Evolutionary conservation across 1,140 invertebrate genomes (phyloP), one percentile per base, ranked within the genome.

Genomic region (Pararge aegeria): DNA sequence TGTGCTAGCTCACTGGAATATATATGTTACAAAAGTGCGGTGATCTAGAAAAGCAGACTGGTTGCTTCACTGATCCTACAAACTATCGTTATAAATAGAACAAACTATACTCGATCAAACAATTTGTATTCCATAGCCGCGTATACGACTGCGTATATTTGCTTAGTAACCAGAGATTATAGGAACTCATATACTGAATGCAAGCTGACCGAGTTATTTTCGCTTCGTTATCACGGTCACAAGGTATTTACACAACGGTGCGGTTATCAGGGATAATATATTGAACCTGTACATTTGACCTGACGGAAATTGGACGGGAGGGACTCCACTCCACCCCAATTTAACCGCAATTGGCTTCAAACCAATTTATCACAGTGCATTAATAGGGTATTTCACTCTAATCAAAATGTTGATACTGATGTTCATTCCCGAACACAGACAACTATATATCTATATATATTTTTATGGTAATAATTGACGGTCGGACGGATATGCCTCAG

Each of bases 181-280:
- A 63, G 53, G 13, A 29, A 38, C 42, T 56, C 40, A 56, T 56
- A 16, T 2, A 5, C 7, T 7, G 29, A 42, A 56, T 48, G 44
- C 38, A 52, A 6, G 6, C 49, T 59, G 56, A 71, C 66, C 67
- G 73, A 70, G 77, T 76, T 83, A 83, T 83, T 83, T 83, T 73
- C 48, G 80, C 77, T 72, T 64, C 68, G 68, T 68, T 77, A 83
- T 78, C 80, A 81, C 70, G 78, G 78, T 81, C 77, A 77, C 64
- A 70, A 49, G 73, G 54, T 80, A 77, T 83, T 79, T 78, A 77
- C 75, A 73, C 72, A 65, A 38, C 50, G 55, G 29, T 49, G 50
- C 37, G 24, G 55, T 48, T 63, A 63, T 56, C 61, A 21, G 10
- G 27, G 19, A 29, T 27, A 40, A 51, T 38, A 38, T 59, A 51